Conservation (phyloP, 2,113 vertebrate species). For the Actenoides lindsayi region DNA sequence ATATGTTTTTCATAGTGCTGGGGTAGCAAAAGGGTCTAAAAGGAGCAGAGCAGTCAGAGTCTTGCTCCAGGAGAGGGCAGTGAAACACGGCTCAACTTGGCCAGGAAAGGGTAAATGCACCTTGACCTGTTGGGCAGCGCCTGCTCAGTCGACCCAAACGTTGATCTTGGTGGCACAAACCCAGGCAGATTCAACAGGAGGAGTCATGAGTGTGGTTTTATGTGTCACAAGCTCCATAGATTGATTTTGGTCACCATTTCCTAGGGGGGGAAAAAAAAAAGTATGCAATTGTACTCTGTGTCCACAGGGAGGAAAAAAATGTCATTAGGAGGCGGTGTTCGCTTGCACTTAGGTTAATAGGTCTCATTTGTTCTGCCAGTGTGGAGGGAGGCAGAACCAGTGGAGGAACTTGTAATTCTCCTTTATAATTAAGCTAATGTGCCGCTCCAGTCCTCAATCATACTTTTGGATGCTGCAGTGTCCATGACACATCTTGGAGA, state of each 20-base stretch:
- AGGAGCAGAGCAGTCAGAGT: background rate
- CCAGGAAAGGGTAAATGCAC: background rate
- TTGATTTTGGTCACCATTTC: background rate
- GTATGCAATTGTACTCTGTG: background rate
- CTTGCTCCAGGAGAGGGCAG: slow-evolving; percentile 35
- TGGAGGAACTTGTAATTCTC: slow-evolving; percentile 27
- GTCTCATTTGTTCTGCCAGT: slow-evolving; percentile 27
- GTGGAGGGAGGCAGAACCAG: slow-evolving; percentile 13
- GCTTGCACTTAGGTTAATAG: slow-evolving; percentile 3
- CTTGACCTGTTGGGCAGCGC: background rate
- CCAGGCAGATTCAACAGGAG: background rate
- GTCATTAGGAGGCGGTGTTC: slow-evolving; percentile 9
- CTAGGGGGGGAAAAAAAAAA: background rate
- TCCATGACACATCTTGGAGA: slow-evolving; percentile 5
- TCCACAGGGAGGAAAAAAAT: background rate
- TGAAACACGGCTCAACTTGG: background rate
- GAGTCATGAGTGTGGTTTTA: background rate
- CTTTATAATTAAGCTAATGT: slow-evolving; percentile 49
- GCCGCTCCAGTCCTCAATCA: background rate
- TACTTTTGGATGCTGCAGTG: slow-evolving; percentile 16
- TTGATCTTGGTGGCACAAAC: background rate
- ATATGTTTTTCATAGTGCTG: background rate
- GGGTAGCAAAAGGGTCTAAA: background rate
- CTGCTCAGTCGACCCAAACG: background rate
- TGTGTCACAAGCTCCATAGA: rapidly evolving